Conservation (phyloP, 2,888 invertebrate species). For the Zhengitettix transpicula region DNA sequence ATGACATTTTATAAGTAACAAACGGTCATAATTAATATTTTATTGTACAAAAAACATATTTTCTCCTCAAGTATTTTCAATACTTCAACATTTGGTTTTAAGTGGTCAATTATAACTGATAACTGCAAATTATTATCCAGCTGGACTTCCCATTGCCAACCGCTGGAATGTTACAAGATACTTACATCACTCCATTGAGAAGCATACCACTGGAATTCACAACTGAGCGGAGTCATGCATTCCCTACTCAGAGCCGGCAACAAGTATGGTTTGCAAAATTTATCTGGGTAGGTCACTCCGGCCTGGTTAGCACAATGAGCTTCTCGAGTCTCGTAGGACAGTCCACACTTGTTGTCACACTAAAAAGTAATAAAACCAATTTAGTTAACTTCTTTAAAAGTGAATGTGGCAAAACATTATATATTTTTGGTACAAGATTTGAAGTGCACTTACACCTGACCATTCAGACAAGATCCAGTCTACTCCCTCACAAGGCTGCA, state of each 20-base stretch:
- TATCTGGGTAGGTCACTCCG: conserved; percentile 47
- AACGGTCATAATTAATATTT: no score
- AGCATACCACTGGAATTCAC: conserved; percentile 73
- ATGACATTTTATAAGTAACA: no score
- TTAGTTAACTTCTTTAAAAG: not conserved
- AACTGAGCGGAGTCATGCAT: conserved; percentile 45
- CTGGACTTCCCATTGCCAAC: no score
- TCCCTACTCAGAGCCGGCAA: conserved; percentile 45
- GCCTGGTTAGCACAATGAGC: conserved; percentile 56
- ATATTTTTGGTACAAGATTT: not conserved
- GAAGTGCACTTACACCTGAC: conserved; percentile 55
- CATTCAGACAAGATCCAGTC: conserved; percentile 82
- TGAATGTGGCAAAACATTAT: not conserved
- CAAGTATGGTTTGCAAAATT: conserved; percentile 47
- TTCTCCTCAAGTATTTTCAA: no score
- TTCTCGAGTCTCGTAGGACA: conserved; percentile 52
- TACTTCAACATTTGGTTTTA: no score
- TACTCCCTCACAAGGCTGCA: conserved; percentile 76
- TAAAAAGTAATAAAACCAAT: conserved; percentile 22
- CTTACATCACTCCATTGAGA: conserved; percentile 82
- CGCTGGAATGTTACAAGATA: conserved; percentile 4
- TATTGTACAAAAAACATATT: no score
- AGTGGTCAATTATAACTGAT: no score
- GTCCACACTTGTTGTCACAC: conserved; percentile 64
- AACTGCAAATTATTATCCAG: no score